Conservation (phyloP, 2,888 invertebrate species). For the Xanthia togata region DNA sequence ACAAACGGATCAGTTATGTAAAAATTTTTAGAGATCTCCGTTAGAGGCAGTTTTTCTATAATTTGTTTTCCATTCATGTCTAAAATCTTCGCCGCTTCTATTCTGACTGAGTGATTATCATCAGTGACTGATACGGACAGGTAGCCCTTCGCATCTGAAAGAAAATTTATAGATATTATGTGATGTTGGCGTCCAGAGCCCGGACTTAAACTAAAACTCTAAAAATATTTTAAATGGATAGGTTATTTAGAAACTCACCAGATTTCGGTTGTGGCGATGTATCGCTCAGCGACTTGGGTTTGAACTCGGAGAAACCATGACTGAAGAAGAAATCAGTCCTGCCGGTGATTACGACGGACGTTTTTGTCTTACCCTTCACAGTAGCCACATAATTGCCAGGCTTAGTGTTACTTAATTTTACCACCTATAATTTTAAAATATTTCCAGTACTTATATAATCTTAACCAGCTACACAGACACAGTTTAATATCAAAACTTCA, state of each 20-base stretch:
- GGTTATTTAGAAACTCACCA: slow-evolving; percentile 43
- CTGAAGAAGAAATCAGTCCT: slow-evolving; percentile 64
- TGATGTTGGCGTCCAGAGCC: not conserved
- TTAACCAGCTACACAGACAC: not conserved
- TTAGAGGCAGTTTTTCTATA: slow-evolving; percentile 28
- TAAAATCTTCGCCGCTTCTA: slow-evolving; percentile 47
- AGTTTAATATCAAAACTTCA: not conserved
- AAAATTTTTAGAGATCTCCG: slow-evolving; percentile 38
- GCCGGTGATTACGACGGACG: slow-evolving; percentile 50
- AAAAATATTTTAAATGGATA: not conserved
- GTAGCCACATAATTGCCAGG: slow-evolving; percentile 52
- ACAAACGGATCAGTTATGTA: slow-evolving; percentile 50
- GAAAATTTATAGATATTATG: not conserved
- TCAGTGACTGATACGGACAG: slow-evolving; percentile 57
- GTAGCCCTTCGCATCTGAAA: slow-evolving; percentile 54
- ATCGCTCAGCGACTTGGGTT: slow-evolving; percentile 45
- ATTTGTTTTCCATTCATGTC: slow-evolving; percentile 38
- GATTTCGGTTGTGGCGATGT: slow-evolving; percentile 57
- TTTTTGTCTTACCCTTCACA: slow-evolving; percentile 31
- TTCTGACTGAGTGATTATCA: slow-evolving; percentile 42
- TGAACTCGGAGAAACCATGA: slow-evolving; percentile 59
- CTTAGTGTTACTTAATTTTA: slow-evolving; percentile 40
- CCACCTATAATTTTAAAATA: slow-evolving; percentile 38
- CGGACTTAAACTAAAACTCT: not conserved
- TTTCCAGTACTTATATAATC: not conserved